Base-by-base conservation (phyloP, 2,888 invertebrate species). In the Ceriagrion tenellum region DNA sequence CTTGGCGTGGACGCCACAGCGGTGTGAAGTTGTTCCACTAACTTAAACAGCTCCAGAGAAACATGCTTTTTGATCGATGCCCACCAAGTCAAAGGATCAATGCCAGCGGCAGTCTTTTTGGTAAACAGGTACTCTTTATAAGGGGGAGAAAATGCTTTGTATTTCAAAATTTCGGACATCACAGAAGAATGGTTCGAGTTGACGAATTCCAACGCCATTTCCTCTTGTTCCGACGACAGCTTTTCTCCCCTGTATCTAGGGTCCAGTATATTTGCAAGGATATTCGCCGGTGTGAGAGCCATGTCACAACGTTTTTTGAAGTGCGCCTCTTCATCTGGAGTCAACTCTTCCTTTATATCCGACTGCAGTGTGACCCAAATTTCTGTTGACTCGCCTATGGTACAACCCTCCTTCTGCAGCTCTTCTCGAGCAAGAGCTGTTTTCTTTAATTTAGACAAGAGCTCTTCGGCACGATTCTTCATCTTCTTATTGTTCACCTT, bases 31-130 rank as follows among this genome's bases (percentile, higher is more conserved):
- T 95, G 95, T 30, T 95, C 47, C 26, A 40, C 95, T 63, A 95
- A 26, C 55, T 63, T 63, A 1, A 95, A 47, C 47, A 95, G 35
- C 23, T 95, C 69, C 13, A n/a, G 13, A 47, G 47, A 47, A 3
- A 95, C 40, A 35, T 55, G 56, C 18, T 69, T 69, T 47, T 47
- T 63, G 35, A 95, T 95, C 23, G 95, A 95, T 35, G n/a, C 16
- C 95, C 95, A 95, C 95, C 95, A 95, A n/a, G 30, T 40, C 69
- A 95, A 95, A 6, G 95, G 56, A 10, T 56, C n/a, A 35, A 95
- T 74, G 0, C 40, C 30, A 20, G 18, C 16, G 20, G 74, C 30
- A 20, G 81, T 63, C 4, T 59, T 55, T 26, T 95, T 74, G 26
- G 63, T 26, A 13, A 95, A 69, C 10, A 95, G 30, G 47, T 95